These are phyloP conservation scores for Dexiosoma caninum DNA, from an alignment of 2,888 invertebrate species.

Conservation along the genomic window DNA sequence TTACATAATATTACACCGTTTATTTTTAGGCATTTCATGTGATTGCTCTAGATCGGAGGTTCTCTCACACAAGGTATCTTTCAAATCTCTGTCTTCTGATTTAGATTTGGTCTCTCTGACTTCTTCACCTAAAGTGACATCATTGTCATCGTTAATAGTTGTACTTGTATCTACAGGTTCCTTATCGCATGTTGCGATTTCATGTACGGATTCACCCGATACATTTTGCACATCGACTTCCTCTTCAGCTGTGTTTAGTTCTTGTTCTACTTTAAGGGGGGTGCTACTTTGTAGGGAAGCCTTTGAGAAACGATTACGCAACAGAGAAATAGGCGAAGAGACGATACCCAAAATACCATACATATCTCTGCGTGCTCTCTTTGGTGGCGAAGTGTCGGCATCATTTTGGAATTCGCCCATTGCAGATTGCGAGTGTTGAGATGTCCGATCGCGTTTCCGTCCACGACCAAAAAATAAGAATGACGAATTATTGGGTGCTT, in stretches of 20 bases:
- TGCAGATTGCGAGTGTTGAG: conserved; percentile 67
- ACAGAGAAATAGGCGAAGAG: conserved; percentile 73
- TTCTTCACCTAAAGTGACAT: conserved; percentile 42
- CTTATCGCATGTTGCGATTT: conserved; percentile 63
- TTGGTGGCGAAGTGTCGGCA: conserved; percentile 73
- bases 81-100: conserved; percentile 48
- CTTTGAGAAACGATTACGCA: conserved; percentile 73
- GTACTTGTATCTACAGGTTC: conserved; percentile 59
- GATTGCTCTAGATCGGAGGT: conserved; percentile 23
- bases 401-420: conserved; percentile 70
- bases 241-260: conserved; percentile 66
- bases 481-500: conserved; percentile 74
- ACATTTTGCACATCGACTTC: conserved; percentile 73
- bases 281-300: conserved; percentile 71
- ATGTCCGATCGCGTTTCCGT: conserved; percentile 75
- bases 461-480: conserved; percentile 75
- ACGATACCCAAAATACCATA: conserved; percentile 70
- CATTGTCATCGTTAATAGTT: conserved; percentile 65
- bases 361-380: conserved; percentile 73
- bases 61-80: conserved; percentile 19
- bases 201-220: conserved; percentile 71
- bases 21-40: conserved; percentile 61
- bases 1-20: conserved; percentile 67
- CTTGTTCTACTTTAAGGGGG: conserved; percentile 68
- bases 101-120: conserved; percentile 19